phyloP scores from a whole-genome alignment of 2,797 vertebrate genomes.

The Scolopax rusticola region DNA sequence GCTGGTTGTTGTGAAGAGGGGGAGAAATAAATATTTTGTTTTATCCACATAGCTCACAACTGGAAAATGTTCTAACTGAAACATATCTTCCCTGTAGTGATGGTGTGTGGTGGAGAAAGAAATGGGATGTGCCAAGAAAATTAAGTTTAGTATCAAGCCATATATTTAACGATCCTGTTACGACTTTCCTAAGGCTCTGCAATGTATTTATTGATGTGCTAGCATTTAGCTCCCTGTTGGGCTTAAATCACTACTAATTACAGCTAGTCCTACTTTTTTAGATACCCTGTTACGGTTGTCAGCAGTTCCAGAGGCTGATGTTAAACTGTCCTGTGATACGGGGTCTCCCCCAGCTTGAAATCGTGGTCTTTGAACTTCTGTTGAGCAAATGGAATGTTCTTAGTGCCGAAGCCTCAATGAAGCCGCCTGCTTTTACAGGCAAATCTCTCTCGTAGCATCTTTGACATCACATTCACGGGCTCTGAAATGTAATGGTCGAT shows the following conservation, averaged over 20 bases:
- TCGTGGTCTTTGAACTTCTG: background rate
- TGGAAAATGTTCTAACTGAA: background rate
- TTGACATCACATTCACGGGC: background rate
- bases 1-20: background rate
- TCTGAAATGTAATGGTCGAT: background rate
- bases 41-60: background rate
- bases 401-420: background rate
- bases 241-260: slow-evolving; percentile 54
- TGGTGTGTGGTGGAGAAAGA: background rate
- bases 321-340: background rate
- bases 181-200: background rate
- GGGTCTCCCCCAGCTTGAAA: background rate
- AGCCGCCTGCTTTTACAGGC: background rate
- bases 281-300: background rate
- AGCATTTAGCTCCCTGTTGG: slow-evolving; percentile 16
- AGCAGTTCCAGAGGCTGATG: slow-evolving; percentile 5
- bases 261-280: background rate
- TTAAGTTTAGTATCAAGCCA: slow-evolving; percentile 11
- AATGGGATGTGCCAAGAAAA: background rate
- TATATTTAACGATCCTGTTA: slow-evolving; percentile 9
- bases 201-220: slow-evolving; percentile 16
- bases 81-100: background rate
- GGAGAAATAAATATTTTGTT: background rate
- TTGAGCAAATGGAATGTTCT: background rate
- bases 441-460: background rate